Conservation (phyloP, 1,140 invertebrate genomes). For the Bacillus rossius region DNA sequence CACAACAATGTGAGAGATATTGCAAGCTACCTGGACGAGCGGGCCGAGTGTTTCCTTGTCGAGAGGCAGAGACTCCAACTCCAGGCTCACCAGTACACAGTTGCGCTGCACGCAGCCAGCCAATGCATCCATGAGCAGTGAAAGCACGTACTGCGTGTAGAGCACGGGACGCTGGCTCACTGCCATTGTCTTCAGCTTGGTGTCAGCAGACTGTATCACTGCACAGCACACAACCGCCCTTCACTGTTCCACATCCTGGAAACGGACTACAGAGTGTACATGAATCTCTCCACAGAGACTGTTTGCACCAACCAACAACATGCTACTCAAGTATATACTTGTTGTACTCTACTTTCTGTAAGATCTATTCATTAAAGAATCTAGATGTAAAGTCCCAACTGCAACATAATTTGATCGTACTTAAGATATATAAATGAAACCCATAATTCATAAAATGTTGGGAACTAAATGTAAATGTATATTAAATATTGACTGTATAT, state of each 20-base stretch:
- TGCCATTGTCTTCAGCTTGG: slow-evolving; percentile 45
- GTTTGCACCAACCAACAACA: too few relatives aligned
- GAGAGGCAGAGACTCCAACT: slow-evolving; percentile 58
- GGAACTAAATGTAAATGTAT: too few relatives aligned
- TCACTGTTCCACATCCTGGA: slow-evolving; percentile 29
- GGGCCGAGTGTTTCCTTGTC: slow-evolving; percentile 53
- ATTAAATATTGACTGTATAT: too few relatives aligned
- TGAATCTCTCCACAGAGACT: background rate
- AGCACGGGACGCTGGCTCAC: slow-evolving; percentile 44
- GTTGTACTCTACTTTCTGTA: too few relatives aligned
- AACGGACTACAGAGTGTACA: too few relatives aligned
- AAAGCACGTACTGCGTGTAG: slow-evolving; percentile 45
- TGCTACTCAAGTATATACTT: too few relatives aligned
- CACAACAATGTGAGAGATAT: too few relatives aligned
- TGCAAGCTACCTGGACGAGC: slow-evolving; percentile 47
- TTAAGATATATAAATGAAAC: too few relatives aligned
- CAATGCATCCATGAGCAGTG: slow-evolving; percentile 37
- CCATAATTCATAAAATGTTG: too few relatives aligned
- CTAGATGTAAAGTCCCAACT: too few relatives aligned
- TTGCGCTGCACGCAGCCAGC: slow-evolving; percentile 50
- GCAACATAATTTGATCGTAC: too few relatives aligned
- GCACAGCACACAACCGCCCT: slow-evolving; percentile 32
- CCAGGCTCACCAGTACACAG: slow-evolving; percentile 45
- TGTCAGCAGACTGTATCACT: slow-evolving; percentile 49
- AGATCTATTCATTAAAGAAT: too few relatives aligned